Evolutionary conservation across 2,797 vertebrate species (phyloP).

Genomic region (Siniperca undulata): DNA sequence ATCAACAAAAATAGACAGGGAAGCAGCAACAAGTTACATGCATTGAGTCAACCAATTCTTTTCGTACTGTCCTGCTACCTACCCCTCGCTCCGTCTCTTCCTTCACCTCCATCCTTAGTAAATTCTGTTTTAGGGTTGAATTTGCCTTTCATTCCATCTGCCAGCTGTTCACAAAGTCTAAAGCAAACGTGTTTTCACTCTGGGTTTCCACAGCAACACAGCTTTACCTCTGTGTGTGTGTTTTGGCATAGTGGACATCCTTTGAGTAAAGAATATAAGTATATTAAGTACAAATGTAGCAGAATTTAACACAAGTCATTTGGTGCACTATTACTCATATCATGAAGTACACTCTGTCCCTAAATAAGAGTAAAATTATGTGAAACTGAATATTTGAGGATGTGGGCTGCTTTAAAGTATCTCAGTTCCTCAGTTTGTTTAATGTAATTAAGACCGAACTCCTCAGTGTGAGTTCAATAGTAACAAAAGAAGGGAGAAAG

Average conservation of each 20-base stretch:
- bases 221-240: slow-evolving; percentile 62
- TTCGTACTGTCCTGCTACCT: not conserved
- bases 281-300: slow-evolving; percentile 62
- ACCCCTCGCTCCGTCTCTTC: not conserved
- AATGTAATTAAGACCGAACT: slow-evolving; percentile 48
- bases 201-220: slow-evolving; percentile 60
- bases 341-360: slow-evolving; percentile 20
- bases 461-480: slow-evolving; percentile 39
- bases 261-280: slow-evolving; percentile 50
- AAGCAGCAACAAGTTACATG: not conserved
- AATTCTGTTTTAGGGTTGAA: slow-evolving; percentile 51
- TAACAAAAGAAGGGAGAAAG: slow-evolving; percentile 23
- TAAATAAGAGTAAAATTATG: slow-evolving; percentile 3
- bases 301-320: slow-evolving; percentile 39
- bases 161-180: slow-evolving; percentile 53
- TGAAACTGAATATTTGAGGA: slow-evolving; percentile 44
- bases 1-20: not conserved
- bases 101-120: slow-evolving; percentile 7
- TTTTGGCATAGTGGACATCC: slow-evolving; percentile 61
- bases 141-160: slow-evolving; percentile 51
- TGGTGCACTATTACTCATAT: slow-evolving; percentile 27
- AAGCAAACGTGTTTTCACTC: slow-evolving; percentile 58
- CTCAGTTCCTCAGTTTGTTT: slow-evolving; percentile 54
- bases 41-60: not conserved
- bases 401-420: slow-evolving; percentile 42